phyloP scores from a whole-genome alignment of 2,888 invertebrate species.

The Coenonympha glycerion region DNA sequence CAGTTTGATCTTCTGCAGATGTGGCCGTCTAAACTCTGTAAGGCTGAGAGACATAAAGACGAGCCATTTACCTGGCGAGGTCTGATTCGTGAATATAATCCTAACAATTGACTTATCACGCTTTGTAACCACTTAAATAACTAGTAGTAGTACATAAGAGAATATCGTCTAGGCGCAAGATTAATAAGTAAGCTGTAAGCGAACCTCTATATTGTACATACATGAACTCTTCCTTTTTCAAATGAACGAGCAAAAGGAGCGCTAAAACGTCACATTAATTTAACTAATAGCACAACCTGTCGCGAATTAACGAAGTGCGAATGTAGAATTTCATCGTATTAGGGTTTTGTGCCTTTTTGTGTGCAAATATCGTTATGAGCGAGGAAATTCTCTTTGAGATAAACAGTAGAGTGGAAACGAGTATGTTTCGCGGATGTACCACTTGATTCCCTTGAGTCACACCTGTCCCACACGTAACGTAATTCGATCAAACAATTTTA shows the following conservation, averaged over 20 bases:
- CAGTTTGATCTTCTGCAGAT: slow-evolving; percentile 39
- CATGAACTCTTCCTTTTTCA: too few relatives aligned
- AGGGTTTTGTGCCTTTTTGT: slow-evolving; percentile 18
- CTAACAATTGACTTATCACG: too few relatives aligned
- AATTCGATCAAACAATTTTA: slow-evolving; percentile 15
- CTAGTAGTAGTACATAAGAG: too few relatives aligned
- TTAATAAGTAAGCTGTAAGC: too few relatives aligned
- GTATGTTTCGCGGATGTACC: slow-evolving; percentile 26
- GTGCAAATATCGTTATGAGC: slow-evolving; percentile 22
- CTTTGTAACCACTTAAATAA: too few relatives aligned
- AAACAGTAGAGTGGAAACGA: slow-evolving; percentile 20
- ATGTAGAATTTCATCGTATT: slow-evolving; percentile 10
- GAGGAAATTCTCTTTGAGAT: slow-evolving; percentile 22
- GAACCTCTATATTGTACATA: too few relatives aligned
- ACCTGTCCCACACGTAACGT: slow-evolving; percentile 25
- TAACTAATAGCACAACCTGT: slow-evolving; percentile 1
- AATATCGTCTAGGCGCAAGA: too few relatives aligned
- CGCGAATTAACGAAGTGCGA: slow-evolving; percentile 9
- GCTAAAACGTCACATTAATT: neutral
- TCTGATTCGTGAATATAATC: too few relatives aligned
- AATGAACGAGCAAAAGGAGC: too few relatives aligned
- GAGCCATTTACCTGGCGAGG: too few relatives aligned
- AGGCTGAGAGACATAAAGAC: neutral
- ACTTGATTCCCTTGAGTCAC: slow-evolving; percentile 29
- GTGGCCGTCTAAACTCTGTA: slow-evolving; percentile 29